These are phyloP conservation scores for Botia almorhae DNA, from an alignment of 2,797 vertebrate species.

Conservation along the genomic window DNA sequence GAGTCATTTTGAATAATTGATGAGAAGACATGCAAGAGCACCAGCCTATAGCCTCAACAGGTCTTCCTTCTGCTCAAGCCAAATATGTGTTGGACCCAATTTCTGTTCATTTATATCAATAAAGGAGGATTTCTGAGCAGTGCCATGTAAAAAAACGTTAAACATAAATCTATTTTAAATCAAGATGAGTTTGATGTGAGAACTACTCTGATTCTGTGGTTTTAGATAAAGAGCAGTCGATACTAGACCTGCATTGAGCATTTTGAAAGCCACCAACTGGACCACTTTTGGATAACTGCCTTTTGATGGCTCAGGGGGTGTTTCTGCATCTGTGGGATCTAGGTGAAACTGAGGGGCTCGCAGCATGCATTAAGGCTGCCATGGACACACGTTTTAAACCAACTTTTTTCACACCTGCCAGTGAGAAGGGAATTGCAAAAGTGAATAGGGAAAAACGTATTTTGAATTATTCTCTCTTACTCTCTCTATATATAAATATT, in stretches of 20 bases:
- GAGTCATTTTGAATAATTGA: conserved; percentile 27
- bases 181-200: background rate
- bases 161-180: background rate
- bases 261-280: background rate
- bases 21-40: conserved; percentile 4
- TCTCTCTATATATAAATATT: too few relatives aligned
- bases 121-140: too few relatives aligned
- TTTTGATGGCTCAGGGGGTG: background rate
- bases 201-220: background rate
- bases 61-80: background rate
- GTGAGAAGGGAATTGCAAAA: too few relatives aligned
- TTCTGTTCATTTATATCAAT: too few relatives aligned
- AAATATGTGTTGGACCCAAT: background rate
- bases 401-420: too few relatives aligned
- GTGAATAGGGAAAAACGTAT: too few relatives aligned
- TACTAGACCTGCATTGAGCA: background rate
- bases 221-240: background rate
- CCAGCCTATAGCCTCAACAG: conserved; percentile 8
- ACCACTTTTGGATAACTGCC: conserved; percentile 5
- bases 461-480: too few relatives aligned
- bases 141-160: too few relatives aligned
- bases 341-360: background rate
- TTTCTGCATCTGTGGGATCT: background rate
- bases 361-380: background rate
- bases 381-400: background rate